phyloP scores from a whole-genome alignment of 1,140 invertebrate species.

The Chlorops oryzae region DNA sequence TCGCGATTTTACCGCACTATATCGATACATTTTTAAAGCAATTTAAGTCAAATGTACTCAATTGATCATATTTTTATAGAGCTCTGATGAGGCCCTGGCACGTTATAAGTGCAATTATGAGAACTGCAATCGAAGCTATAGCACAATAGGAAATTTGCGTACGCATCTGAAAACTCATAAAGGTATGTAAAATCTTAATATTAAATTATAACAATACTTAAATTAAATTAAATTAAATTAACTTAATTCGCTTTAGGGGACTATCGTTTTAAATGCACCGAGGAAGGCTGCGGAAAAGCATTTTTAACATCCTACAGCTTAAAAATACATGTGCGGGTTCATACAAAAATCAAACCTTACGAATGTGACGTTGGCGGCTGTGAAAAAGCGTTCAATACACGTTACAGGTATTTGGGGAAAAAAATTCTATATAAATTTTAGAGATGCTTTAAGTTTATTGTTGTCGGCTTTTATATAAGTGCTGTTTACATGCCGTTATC shows the following conservation, averaged over 20 bases:
- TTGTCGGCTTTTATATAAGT: too few relatives aligned
- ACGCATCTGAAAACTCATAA: constrained; percentile 95
- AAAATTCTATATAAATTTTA: constrained; percentile 17
- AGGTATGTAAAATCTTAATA: constrained; percentile 56
- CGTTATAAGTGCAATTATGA: constrained; percentile 83
- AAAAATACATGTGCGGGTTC: constrained; percentile 90
- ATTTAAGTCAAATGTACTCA: too few relatives aligned
- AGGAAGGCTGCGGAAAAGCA: constrained; percentile 82
- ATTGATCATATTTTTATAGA: constrained; percentile 18
- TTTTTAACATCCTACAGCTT: constrained; percentile 93
- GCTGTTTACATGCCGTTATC: too few relatives aligned
- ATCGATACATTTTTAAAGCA: too few relatives aligned
- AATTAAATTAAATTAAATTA: neutral
- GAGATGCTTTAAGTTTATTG: neutral
- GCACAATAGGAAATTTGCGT: constrained; percentile 87
- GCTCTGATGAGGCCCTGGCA: constrained; percentile 39
- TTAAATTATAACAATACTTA: constrained; percentile 7
- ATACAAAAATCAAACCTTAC: constrained; percentile 91
- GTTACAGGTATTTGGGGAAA: constrained; percentile 81
- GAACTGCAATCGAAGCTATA: constrained; percentile 84
- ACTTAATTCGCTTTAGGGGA: constrained; percentile 63
- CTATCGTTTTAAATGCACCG: constrained; percentile 86
- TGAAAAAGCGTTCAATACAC: constrained; percentile 89
- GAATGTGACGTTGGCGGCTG: constrained; percentile 71
- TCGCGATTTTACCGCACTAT: too few relatives aligned